These are phyloP conservation scores for Bombus waltoni DNA, from an alignment of 1,140 invertebrate genomes.

Conservation along the genomic window DNA sequence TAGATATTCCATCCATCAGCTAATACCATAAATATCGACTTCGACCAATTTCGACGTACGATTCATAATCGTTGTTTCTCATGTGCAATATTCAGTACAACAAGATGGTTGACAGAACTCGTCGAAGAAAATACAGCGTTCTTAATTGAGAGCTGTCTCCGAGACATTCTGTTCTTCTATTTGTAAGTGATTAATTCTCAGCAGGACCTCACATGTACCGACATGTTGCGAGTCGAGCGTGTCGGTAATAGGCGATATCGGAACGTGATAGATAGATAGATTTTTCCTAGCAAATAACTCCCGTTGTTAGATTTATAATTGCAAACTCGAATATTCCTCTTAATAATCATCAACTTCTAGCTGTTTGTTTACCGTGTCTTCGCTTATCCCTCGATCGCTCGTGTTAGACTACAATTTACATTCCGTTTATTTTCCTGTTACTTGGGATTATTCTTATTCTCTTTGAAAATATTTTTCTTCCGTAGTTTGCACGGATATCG, in stretches of 20 bases:
- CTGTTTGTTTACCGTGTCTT: not conserved
- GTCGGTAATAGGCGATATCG: conserved; percentile 11
- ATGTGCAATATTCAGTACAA: not conserved
- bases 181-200: conserved; percentile 8
- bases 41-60: not conserved
- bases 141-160: conserved; percentile 15
- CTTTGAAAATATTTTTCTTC: not conserved
- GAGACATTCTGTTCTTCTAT: not conserved
- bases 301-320: not conserved
- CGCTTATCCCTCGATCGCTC: not conserved
- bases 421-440: too few species aligned
- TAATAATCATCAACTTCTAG: not conserved
- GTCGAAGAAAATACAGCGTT: not conserved
- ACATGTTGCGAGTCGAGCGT: not conserved
- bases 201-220: not conserved
- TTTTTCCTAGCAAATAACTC: not conserved
- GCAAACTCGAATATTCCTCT: not conserved
- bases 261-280: not conserved
- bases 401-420: not conserved
- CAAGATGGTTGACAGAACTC: not conserved
- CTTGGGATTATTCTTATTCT: not conserved
- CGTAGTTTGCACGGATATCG: not conserved
- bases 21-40: not conserved
- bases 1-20: not conserved
- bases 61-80: not conserved